These are phyloP conservation scores for Danaus chrysippus DNA, from an alignment of 2,888 invertebrate species.

Conservation along the genomic window DNA sequence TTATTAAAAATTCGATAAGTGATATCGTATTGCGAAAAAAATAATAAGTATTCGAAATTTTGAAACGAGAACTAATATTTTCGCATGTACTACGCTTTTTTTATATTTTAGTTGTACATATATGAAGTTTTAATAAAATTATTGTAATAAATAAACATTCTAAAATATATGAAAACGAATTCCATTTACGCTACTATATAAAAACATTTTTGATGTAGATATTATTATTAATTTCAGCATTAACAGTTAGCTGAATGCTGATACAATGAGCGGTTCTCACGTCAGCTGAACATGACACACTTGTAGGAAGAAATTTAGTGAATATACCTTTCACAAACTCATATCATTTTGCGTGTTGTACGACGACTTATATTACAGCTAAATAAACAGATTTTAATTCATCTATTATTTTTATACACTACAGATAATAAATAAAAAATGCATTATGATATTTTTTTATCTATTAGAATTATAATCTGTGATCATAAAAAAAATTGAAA, in stretches of 20 bases:
- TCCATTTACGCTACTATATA: no score
- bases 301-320: not conserved
- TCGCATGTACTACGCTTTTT: no score
- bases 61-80: no score
- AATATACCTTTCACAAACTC: not conserved
- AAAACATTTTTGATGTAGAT: slow-evolving; percentile 16
- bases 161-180: no score
- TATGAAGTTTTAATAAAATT: no score
- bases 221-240: slow-evolving; percentile 15
- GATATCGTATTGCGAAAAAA: no score
- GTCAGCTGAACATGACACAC: slow-evolving; percentile 27
- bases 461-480: no score
- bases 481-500: no score
- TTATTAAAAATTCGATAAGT: no score
- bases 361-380: not conserved
- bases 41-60: no score
- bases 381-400: not conserved
- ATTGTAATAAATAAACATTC: no score
- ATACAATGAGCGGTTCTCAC: slow-evolving; percentile 13
- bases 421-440: not conserved
- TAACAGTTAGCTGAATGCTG: not conserved
- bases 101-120: no score
- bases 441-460: not conserved
- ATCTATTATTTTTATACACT: not conserved
- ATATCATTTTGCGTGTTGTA: slow-evolving; percentile 3